Evolutionary conservation across 2,113 vertebrate genomes (phyloP), one percentile per base, ranked within the genome.

Genomic region (Ophthalmotilapia sp.): DNA sequence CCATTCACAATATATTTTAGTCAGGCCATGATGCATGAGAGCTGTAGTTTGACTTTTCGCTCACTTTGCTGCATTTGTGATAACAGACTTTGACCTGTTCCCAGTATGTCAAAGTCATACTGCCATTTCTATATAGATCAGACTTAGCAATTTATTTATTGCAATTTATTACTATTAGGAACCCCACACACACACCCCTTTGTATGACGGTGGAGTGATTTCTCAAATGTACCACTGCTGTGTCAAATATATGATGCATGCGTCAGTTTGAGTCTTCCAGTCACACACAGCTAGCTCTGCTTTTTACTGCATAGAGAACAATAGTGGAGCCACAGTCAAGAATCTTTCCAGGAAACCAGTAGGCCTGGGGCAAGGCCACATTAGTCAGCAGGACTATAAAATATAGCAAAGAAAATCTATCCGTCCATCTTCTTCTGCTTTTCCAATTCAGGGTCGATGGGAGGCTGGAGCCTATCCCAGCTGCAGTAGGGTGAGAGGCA

Each of bases 31-130:
- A 54, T n/a, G 49, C 21, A n/a, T 14, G 51, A 45, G 38, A 73
- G 68, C 10, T 47, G 11, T 29, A 42, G 38, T 77, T 49, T 19
- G 17, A 77, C 9, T 19, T 42, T 70, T 19, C 0, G 0, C 15
- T 54, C 49, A 42, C 5, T 23, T 11, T 54, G 0, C n/a, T 38
- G 14, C 13, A 26, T 3, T 68, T 53, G 9, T 53, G 13, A 65
- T 70, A 6, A 10, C 40, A 47, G 9, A 47, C 40, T 29, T 75
- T 47, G 23, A 12, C 26, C 2, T 77, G 42, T 75, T 75, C 21
- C 23, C 70, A 29, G 70, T 1, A 31, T 49, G 70, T n/a, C 10
- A 47, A 49, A 11, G 26, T 0, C 42, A 49, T 45, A 23, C 13
- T 45, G 21, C 13, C 68, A 23, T 29, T 53, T 55, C 33, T 55